A percentile compares a stretch with the other conserved stretches of the same genome.
Conservation (phyloP, 1,140 invertebrate genomes). For the Zaprionus gabonicus region DNA sequence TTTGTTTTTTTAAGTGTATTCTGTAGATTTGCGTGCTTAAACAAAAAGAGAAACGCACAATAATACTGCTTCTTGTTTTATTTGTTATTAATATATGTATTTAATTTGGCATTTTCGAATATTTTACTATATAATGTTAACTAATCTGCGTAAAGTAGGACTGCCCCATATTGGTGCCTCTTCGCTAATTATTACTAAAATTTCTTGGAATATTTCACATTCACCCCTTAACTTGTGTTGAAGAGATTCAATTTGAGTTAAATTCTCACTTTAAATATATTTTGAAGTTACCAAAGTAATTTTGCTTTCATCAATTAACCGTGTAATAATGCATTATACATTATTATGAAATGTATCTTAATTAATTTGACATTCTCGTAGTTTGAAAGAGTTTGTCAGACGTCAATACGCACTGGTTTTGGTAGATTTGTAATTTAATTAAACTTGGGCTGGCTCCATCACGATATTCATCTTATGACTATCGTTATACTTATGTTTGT, state of each 20-base stretch:
- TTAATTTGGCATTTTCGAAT: conserved; percentile 8
- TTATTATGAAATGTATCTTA: too few species aligned
- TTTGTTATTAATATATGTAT: conserved; percentile 43
- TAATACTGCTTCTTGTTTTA: conserved; percentile 38
- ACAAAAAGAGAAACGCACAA: conserved; percentile 19
- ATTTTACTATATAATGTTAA: conserved; percentile 3
- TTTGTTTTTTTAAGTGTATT: conserved; percentile 17
- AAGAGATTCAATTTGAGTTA: neutral
- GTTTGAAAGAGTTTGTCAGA: neutral
- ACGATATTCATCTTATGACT: conserved; percentile 21
- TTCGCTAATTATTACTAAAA: neutral
- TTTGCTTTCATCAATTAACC: too few species aligned
- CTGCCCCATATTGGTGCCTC: neutral
- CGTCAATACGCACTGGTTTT: conserved; percentile 37
- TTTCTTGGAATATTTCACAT: neutral
- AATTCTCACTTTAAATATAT: neutral
- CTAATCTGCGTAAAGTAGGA: conserved; percentile 1
- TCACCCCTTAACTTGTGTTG: neutral
- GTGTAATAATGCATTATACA: too few species aligned
- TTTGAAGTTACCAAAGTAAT: too few species aligned
- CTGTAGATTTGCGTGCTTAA: conserved; percentile 28
- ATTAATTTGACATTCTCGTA: neutral
- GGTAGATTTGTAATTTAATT: conserved; percentile 27
- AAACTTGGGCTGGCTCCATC: conserved; percentile 12
- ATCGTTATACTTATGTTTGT: conserved; percentile 24